Conservation (phyloP, 2,113 vertebrate species). For the Phylloscopus trochiloides region DNA sequence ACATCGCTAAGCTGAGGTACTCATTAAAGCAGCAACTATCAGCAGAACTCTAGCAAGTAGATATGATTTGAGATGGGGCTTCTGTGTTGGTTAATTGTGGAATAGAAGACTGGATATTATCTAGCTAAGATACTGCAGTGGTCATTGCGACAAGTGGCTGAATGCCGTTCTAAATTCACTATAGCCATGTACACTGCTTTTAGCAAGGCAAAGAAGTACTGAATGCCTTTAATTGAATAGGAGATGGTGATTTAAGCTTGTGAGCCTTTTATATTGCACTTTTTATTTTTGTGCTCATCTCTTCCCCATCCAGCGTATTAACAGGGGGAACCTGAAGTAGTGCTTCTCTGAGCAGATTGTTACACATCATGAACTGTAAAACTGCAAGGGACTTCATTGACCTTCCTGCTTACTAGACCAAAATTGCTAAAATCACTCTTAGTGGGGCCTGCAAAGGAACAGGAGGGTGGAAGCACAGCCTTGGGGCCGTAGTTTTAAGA, state of each 20-base stretch:
- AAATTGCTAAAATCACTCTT: neutral
- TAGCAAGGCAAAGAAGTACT: neutral
- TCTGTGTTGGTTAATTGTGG: neutral
- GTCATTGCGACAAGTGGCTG: neutral
- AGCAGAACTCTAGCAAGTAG: neutral
- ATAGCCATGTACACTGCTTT: neutral
- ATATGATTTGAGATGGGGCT: neutral
- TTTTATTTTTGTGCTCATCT: neutral
- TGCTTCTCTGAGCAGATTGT: neutral
- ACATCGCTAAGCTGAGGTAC: neutral
- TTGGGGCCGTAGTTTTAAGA: accelerated
- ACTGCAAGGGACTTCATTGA: neutral
- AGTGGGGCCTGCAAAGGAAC: neutral
- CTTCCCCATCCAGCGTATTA: neutral
- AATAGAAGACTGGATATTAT: neutral
- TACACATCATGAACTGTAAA: neutral
- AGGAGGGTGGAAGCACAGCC: neutral
- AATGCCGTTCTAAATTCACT: neutral
- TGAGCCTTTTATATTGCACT: neutral
- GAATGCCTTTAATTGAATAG: neutral
- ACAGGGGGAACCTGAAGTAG: neutral
- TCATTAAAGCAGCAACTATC: neutral
- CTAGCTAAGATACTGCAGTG: neutral
- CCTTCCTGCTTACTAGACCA: neutral
- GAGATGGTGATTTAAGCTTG: neutral